Evolutionary conservation across 2,888 invertebrate species (phyloP).

Genomic region (Sinohyriopsis cumingii): DNA sequence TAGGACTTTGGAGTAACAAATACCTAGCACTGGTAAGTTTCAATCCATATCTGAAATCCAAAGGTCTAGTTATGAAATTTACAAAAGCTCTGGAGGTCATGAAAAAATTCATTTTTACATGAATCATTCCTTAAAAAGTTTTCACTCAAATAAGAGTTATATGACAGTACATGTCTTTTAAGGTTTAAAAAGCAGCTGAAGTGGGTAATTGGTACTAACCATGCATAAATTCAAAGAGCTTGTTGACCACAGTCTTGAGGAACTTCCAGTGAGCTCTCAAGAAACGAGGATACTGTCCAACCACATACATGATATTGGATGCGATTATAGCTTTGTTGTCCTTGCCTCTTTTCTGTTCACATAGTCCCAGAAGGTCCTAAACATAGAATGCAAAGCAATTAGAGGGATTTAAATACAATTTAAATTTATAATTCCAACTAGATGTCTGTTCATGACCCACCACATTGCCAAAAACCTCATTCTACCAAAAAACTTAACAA

Average conservation of each 20-base stretch:
- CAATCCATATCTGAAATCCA: too few species aligned
- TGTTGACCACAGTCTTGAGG: conserved; percentile 99
- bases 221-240: conserved; percentile 99
- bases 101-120: too few species aligned
- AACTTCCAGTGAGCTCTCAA: conserved; percentile 99
- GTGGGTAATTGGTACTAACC: conserved; percentile 67
- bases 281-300: conserved; percentile 99
- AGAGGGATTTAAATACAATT: background rate
- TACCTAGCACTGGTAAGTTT: too few species aligned
- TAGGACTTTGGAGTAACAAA: too few species aligned
- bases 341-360: conserved; percentile 96
- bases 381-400: conserved; percentile 6
- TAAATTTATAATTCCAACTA: background rate
- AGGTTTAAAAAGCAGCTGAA: too few species aligned
- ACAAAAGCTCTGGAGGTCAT: too few species aligned
- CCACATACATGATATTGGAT: conserved; percentile 99
- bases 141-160: too few species aligned
- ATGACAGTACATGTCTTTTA: too few species aligned
- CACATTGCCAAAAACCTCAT: too few species aligned
- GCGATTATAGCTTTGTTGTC: conserved; percentile 99
- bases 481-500: background rate
- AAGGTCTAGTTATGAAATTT: too few species aligned
- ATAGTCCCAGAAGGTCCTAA: conserved; percentile 91
- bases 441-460: background rate
- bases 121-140: too few species aligned